Evolutionary conservation across 2,888 invertebrate species (phyloP), one percentile per base, ranked within the genome.

Genomic region (Oligia latruncula): DNA sequence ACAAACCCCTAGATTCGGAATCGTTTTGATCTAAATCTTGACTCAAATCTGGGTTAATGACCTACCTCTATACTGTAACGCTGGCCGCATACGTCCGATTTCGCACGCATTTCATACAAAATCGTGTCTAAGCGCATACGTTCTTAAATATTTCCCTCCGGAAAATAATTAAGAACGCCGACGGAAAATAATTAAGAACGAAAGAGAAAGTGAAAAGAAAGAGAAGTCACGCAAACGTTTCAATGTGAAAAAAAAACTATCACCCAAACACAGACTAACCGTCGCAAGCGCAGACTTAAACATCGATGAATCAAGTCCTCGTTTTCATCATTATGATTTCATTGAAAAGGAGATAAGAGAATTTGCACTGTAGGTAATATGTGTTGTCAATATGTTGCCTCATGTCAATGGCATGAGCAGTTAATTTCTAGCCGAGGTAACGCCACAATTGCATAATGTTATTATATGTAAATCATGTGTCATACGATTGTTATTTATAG

Each of bases 361-460:
- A 77, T 58, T n/a, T 68, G 66, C 58, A 23, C 20, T 62, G n/a
- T 60, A 58, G 17, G 55, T 64, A 58, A 8, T 71, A 46, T 29
- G 29, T 29, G 29, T 29, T 29, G 29, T 29, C 35, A 49, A 46
- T 49, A 70, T 66, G 20, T 67, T 58, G 58, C 35, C 23, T 15
- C 82, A 43, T 66, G 81, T 23, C 65, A 46, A 55, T 67, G 40
- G 15, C 46, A 20, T 40, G 40, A 4, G 40, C 40, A 40, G 71
- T 67, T 71, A 55, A 71, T 64, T 71, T 62, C 81, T 67, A 67
- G 40, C 13, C 13, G 46, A 66, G 5, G 64, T 60, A 58, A 68
- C 35, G 52, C 46, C n/a, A 55, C 46, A 62, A 86, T 86, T 86
- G 65, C 72, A 73, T 82, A 72, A 83, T 65, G 55, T 72, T 83